Evolutionary conservation across 2,113 vertebrate species (phyloP), one percentile per base, ranked within the genome.

Genomic region (Caretta caretta): DNA sequence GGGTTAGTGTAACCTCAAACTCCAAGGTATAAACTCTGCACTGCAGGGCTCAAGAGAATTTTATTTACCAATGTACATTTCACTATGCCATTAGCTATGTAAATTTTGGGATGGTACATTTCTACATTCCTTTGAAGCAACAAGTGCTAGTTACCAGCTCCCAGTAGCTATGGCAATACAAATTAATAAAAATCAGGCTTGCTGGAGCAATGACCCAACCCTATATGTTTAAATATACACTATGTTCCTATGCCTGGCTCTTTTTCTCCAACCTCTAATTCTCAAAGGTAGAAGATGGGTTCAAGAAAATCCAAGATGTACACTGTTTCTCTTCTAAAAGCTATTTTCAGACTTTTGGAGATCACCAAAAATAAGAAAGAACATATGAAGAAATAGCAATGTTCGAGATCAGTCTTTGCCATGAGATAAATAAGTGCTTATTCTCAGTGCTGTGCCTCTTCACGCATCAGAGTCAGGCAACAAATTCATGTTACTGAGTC

Each of bases 281-380:
- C 35, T 62, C 48, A 76, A 10, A 82, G 13, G 87, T 11, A 78
- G 6, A 1, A n/a, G 49, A 83, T 19, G n/a, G 76, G 86, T 48
- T 48, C 80, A 75, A 76, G 76, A 48, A 93, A 96, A 91, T 3
- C 49, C 88, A 92, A 56, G 93, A 89, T 89, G 86, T 80, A 86
- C 13, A 9, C 93, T 84, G 87, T 65, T 25, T 49, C 95, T 95
- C 86, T 72, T n/a, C 19, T 79, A 72, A 13, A 72, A 83, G 72
- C 0, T 62, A 91, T 75, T 88, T 93, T 78, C 59, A 84, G 86
- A 93, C 96, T 65, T 84, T 50, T 0, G 35, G 88, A 35, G 31
- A 35, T 69, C 17, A n/a, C 16, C 31, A 8, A 69, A 35, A 69
- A 69, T n/a, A 35, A 69, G 31, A 69, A 62, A 62, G 16, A 35